Base-by-base conservation (phyloP, 2,888 invertebrate species). In the Spilosoma lubricipeda region DNA sequence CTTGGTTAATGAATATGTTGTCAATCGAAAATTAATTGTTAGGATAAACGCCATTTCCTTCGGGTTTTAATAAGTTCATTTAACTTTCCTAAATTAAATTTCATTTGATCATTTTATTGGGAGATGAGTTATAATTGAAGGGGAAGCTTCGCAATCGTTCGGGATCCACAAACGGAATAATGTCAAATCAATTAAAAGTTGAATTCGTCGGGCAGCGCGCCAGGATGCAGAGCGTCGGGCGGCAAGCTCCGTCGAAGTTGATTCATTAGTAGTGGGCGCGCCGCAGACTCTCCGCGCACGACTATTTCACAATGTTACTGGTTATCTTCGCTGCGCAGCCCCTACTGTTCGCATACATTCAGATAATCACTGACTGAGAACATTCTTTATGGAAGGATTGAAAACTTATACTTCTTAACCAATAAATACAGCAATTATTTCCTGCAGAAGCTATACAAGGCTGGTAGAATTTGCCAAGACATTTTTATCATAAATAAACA, bases 111-210 rank as follows among this genome's bases (percentile, higher is more conserved):
- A 93, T 93, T 93, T 93, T 89, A 92, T 92, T 90, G 90, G 87
- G 83, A 90, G 92, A 92, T 92, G 93, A 94, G 91, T 93, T 93
- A 92, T 93, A 94, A 94, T 94, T 93, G 93, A 92, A 92, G 92
- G 91, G 90, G 92, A 88, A n/a, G 87, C 90, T 89, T 89, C 90
- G 90, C 90, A 89, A 91, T 92, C 89, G 90, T 87, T 88, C 88
- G 88, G 89, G 89, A 88, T 91, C 90, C 93, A 91, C 93, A 93
- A 93, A 93, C 90, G 93, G 93, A 94, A 94, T 95, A 94, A 94
- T 94, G 93, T 92, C 91, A 93, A 94, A 94, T 94, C 94, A 94
- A 95, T 94, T 95, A 94, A 94, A 94, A 94, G 93, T 94, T 94
- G 90, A 90, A 92, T 92, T 92, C 88, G 90, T 86, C 89, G 92